Evolutionary conservation across 2,113 vertebrate genomes (phyloP).

Genomic region (Hippocampus mohnikei): DNA sequence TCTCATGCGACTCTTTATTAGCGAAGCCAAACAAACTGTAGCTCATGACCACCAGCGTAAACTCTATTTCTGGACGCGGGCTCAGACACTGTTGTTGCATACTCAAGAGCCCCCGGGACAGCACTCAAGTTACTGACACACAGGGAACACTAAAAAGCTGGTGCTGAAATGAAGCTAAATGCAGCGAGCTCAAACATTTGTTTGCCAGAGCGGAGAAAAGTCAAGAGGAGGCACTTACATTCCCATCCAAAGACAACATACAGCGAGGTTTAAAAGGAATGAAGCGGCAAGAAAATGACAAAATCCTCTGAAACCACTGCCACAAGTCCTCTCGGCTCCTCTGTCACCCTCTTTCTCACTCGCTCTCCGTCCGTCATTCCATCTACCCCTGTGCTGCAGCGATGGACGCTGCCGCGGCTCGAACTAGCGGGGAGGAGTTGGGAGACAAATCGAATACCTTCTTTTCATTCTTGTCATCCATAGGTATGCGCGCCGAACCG

Average conservation of each 20-base stretch:
- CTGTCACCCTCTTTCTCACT: conserved; percentile 38
- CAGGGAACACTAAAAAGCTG: conserved; percentile 15
- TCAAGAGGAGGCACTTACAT: conserved; percentile 40
- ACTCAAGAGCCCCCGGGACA: conserved; percentile 54
- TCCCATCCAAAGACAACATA: conserved; percentile 34
- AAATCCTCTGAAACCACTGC: conserved; percentile 39
- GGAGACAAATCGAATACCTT: conserved; percentile 82
- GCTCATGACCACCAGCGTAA: conserved; percentile 47
- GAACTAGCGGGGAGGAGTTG: conserved; percentile 31
- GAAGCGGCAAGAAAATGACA: conserved; percentile 36
- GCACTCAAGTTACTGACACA: conserved; percentile 55
- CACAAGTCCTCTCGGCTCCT: conserved; percentile 38
- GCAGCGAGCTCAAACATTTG: conserved; percentile 30
- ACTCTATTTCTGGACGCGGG: conserved; percentile 62
- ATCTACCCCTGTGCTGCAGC: conserved; percentile 46
- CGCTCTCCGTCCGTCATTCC: conserved; percentile 14
- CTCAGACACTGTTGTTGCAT: conserved; percentile 56
- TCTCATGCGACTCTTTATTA: conserved; percentile 57
- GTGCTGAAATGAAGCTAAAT: conserved; percentile 35
- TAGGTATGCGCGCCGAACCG: conserved; percentile 84
- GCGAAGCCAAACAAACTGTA: conserved; percentile 54
- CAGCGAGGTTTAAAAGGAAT: conserved; percentile 7
- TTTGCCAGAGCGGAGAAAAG: conserved; percentile 25
- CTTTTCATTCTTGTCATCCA: conserved; percentile 91
- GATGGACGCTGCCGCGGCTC: conserved; percentile 50